A percentile compares a stretch with the other conserved stretches of the same genome.
These are phyloP conservation scores for Bombyx huttoni DNA, from an alignment of 2,888 invertebrate genomes.

Conservation along the genomic window DNA sequence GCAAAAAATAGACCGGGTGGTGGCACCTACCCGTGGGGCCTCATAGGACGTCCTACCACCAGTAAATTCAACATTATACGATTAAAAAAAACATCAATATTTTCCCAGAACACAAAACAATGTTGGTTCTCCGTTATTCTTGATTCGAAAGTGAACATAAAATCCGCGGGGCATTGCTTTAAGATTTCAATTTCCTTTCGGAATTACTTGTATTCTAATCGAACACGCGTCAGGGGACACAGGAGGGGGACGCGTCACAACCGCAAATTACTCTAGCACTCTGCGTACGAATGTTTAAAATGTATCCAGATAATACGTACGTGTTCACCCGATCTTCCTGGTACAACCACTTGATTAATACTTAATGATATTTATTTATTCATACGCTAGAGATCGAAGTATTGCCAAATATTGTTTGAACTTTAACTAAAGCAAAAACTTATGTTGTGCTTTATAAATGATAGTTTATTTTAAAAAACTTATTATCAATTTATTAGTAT, in stretches of 20 bases:
- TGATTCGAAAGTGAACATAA: constrained; percentile 43
- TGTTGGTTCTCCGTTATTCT: constrained; percentile 54
- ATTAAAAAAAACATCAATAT: neutral
- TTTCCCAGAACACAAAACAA: neutral
- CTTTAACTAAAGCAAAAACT: no score
- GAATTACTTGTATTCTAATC: constrained; percentile 71
- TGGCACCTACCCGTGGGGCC: no score
- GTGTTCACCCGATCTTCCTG: constrained; percentile 21
- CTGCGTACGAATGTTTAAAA: constrained; percentile 64
- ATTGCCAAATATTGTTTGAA: neutral
- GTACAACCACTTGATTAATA: constrained; percentile 25
- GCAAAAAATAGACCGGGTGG: no score
- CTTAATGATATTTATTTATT: constrained; percentile 40
- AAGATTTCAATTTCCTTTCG: constrained; percentile 73
- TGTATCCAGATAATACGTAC: constrained; percentile 17
- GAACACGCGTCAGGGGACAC: constrained; percentile 65
- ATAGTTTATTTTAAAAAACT: no score
- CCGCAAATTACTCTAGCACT: constrained; percentile 64
- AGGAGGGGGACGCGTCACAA: constrained; percentile 34
- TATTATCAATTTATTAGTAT: no score
- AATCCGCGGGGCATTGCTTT: constrained; percentile 66
- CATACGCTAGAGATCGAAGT: constrained; percentile 7
- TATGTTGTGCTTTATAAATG: no score
- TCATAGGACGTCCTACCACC: no score
- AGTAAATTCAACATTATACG: no score